Conservation (phyloP, 1,140 invertebrate species). For the Nephila pilipes region DNA sequence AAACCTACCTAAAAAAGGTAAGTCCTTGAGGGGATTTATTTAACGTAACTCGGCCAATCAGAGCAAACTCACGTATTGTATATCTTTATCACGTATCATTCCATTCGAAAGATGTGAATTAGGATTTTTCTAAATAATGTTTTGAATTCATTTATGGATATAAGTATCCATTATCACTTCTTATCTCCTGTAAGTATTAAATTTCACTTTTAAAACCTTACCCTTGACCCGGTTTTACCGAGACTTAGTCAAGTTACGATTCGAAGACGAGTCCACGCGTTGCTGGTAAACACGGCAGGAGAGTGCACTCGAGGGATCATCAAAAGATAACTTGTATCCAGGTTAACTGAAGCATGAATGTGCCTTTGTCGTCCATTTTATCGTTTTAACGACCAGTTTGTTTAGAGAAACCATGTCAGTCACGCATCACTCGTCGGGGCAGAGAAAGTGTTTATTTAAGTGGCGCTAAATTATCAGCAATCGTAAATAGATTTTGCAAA, state of each 20-base stretch:
- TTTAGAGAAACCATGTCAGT: background rate
- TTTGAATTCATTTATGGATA: no score
- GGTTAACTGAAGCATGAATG: background rate
- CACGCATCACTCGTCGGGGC: background rate
- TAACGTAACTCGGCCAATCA: no score
- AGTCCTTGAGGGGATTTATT: no score
- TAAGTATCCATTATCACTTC: no score
- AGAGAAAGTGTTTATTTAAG: conserved; percentile 7
- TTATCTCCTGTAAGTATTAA: background rate
- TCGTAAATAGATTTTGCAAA: background rate
- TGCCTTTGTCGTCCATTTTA: conserved; percentile 10
- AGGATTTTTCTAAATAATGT: no score
- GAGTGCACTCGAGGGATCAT: background rate
- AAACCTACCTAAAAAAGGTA: no score
- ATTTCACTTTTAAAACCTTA: background rate
- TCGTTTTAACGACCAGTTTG: background rate
- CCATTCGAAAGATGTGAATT: no score
- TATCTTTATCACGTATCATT: no score
- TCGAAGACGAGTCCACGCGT: background rate
- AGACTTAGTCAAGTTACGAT: background rate
- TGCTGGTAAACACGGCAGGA: background rate
- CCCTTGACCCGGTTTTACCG: background rate
- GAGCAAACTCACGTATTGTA: no score
- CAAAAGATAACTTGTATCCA: conserved; percentile 10
- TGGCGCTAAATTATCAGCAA: conserved; percentile 9